Evolutionary conservation across 2,888 invertebrate genomes (phyloP), one percentile per base, ranked within the genome.

Genomic region (Magallana nippona): DNA sequence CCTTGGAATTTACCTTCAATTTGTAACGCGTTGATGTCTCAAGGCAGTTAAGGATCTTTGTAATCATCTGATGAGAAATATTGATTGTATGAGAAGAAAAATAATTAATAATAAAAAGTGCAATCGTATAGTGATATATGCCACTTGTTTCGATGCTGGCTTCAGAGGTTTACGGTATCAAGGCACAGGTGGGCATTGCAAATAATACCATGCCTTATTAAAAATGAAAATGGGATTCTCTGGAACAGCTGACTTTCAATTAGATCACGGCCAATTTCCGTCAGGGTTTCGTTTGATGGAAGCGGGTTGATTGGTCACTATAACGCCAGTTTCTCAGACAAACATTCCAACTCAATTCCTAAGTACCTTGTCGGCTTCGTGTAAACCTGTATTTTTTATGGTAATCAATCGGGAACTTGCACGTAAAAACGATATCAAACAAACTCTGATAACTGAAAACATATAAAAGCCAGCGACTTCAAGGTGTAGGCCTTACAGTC

Each of bases 361-460:
- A 15, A 71, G 22, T 27, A 27, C 71, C 71, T 15, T 13, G 22
- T 27, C 15, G 60, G 60, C 32, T 22, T 71, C 71, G 22, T 32
- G 13, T 32, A 32, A 27, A 32, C 71, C 15, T 27, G 71, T 32
- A 27, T 71, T 71, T 62, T 71, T 71, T 71, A 5, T 44, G 22
- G 71, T 71, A 32, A 71, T 71, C 71, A 71, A 71, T 71, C 71
- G 32, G 32, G 71, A 32, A 15, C 22, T 22, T 71, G 71, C 71
- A 71, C 71, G 22, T 22, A 27, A 27, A 71, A 71, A 71, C 71
- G 71, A 71, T 71, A 71, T 17, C 60, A 71, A 71, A 71, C 27
- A 71, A 5, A 27, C 71, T 27, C 71, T 71, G 71, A 71, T 71
- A 71, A 71, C 71, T 71, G 71, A n/a, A 71, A 32, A 27, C 22